Conservation (phyloP, 2,113 vertebrate genomes). For the Apeltes quadracus region DNA sequence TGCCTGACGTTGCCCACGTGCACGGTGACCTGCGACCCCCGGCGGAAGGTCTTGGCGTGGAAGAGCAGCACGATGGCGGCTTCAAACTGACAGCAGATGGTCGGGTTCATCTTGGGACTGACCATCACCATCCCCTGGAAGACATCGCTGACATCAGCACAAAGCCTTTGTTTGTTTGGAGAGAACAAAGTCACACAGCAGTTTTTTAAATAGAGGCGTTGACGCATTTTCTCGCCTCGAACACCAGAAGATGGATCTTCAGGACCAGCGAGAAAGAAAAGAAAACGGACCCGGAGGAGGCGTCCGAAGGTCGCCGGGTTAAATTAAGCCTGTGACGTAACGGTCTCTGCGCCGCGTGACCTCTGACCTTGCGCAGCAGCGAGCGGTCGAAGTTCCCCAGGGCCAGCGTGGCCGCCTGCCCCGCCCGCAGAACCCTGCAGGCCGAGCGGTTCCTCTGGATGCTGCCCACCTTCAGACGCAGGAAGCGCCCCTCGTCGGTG, state of each 20-base stretch:
- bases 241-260: not conserved
- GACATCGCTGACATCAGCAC: not conserved
- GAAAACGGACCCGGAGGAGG: too few species aligned
- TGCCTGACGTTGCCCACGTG: constrained; percentile 95
- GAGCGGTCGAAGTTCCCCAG: constrained; percentile 92
- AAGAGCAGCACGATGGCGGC: constrained; percentile 95
- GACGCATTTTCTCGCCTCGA: not conserved
- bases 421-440: constrained; percentile 91
- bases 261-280: too few species aligned
- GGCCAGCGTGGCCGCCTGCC: constrained; percentile 94
- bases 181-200: not conserved
- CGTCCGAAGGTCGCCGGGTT: too few species aligned
- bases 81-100: constrained; percentile 94
- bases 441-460: constrained; percentile 97
- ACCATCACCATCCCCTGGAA: constrained; percentile 96
- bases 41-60: constrained; percentile 93
- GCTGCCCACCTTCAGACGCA: constrained; percentile 91
- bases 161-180: not conserved
- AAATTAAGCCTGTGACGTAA: too few species aligned
- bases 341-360: constrained; percentile 51
- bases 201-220: not conserved
- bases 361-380: constrained; percentile 93
- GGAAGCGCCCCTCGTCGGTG: constrained; percentile 90
- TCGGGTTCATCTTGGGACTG: constrained; percentile 96
- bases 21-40: constrained; percentile 94